Evolutionary conservation across 2,888 invertebrate species (phyloP), one percentile per base, ranked within the genome.

Genomic region (Drosophila mercatorum): DNA sequence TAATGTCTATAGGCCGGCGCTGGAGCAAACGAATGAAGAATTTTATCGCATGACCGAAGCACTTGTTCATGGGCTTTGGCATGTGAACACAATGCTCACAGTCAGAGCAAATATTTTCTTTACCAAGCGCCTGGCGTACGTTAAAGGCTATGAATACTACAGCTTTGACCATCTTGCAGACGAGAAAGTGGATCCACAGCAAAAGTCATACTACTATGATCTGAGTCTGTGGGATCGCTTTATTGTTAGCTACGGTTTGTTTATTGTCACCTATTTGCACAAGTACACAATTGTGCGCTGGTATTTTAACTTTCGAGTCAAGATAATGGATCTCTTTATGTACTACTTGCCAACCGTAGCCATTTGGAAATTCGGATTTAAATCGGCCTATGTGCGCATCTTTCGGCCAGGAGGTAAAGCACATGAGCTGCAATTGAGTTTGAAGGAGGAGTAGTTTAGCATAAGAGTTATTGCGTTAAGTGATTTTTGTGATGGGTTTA

Each of bases 261-360:
- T 91, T 46, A 47, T 92, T 22, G 91, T 92, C 11, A 91, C 92
- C 0, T 92, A 90, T 78, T 72, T 94, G 10, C 93, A 94, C 81
- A 91, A 92, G 10, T 94, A 93, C 14, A 91, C 81, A 65, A 83
- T 95, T 58, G 94, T 95, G 22, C 94, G 96, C 11, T 91, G 94
- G 49, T 94, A 95, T 80, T 94, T 95, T 58, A 96, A 96, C 88
- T 89, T 93, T 31, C 93, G 95, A 57, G 95, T 95, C 89, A 93
- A 93, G 83, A 84, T 95, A 2, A 93, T 94, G 26, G 89, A 96
- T 22, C 94, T 94, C 75, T 88, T 96, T 0, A 95, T 95, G 91
- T 94, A 94, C 77, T 94, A 95, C 61, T 95, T 95, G 83, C 97
- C 97, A 0, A 95, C 95, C 78, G 82, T 96, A 49, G 96, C 96